Percentiles rank a stretch among this genome's conserved stretches.
Evolutionary conservation across 2,797 vertebrate species (phyloP).

Genomic region (Hippoglossus hippoglossus): DNA sequence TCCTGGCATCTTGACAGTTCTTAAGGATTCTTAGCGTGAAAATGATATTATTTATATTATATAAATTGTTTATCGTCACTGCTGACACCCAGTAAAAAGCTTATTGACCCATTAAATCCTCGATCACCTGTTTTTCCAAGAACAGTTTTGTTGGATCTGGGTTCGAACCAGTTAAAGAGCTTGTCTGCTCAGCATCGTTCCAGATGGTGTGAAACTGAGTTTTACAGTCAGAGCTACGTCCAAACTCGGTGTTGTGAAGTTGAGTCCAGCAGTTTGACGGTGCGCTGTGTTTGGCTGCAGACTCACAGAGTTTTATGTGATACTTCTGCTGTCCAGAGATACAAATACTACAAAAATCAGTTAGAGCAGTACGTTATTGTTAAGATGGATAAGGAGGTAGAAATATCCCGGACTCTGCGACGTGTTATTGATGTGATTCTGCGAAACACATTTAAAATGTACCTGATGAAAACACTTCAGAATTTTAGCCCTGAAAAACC

Average conservation of each 20-base stretch:
- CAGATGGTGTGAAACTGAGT: constrained; percentile 30
- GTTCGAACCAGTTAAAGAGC: not conserved
- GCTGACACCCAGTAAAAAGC: not conserved
- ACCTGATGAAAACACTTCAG: not conserved
- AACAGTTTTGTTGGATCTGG: not conserved
- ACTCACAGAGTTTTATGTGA: constrained; percentile 27
- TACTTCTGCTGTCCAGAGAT: constrained; percentile 19
- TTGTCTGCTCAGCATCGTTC: not conserved
- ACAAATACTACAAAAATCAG: constrained; percentile 23
- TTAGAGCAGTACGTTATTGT: constrained; percentile 2
- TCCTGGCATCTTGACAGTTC: not conserved
- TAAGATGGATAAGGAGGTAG: not conserved
- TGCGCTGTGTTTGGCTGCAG: constrained; percentile 7
- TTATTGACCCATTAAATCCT: not conserved
- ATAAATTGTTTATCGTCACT: not conserved
- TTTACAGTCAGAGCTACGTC: not conserved
- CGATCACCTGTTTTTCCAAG: not conserved
- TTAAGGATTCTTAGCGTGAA: not conserved
- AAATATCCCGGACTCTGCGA: not conserved
- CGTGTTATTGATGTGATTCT: not conserved
- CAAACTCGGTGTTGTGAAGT: constrained; percentile 21
- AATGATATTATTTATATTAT: not conserved
- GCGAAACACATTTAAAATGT: not conserved
- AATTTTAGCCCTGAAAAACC: not conserved
- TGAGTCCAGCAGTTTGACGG: constrained; percentile 22